Evolutionary conservation across 2,888 invertebrate species (phyloP), one percentile per base, ranked within the genome.

Genomic region (Metacarcinus magister): DNA sequence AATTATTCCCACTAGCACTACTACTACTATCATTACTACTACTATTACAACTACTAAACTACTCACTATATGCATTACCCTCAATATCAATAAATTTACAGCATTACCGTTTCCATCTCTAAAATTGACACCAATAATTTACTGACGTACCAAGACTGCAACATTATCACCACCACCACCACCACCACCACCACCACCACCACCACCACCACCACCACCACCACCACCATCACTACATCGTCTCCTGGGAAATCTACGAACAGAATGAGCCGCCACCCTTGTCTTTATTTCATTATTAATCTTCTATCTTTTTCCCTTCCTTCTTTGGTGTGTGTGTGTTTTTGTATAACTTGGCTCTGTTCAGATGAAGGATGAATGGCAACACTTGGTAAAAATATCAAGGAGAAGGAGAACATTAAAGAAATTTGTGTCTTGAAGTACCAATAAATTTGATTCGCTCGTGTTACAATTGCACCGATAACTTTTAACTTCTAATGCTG

Each of bases 231-330:
- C 32, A 82, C 82, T 23, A 82, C 32, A 13, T 23, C 16, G 82
- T 82, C 82, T 28, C 13, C 13, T 7, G 82, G 82, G 82, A 82
- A 82, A 82, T 82, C 82, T 82, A 8, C 13, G 32, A 75, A 0
- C 32, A 82, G 82, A 82, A 82, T 82, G 32, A 28, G 82, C 82
- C 32, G 7, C 82, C 32, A 8, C 82, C 82, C 82, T 32, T 8
- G 32, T 32, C 82, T 82, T 67, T 67, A 67, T 67, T 67, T 67
- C 67, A 67, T 67, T n/a, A 67, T 67, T 67, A 67, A 67, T n/a
- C n/a, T 67, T 23, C 67, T 67, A 67, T 82, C 32, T 82, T 32
- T 32, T 32, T 32, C 16, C 7, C 2, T 13, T 32, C 28, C 1
- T 16, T 32, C 82, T 32, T 82, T 28, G 32, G 7, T 16, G 7